Evolutionary conservation across 2,113 vertebrate genomes (phyloP), one percentile per base, ranked within the genome.

Genomic region (Glaucomys volans): DNA sequence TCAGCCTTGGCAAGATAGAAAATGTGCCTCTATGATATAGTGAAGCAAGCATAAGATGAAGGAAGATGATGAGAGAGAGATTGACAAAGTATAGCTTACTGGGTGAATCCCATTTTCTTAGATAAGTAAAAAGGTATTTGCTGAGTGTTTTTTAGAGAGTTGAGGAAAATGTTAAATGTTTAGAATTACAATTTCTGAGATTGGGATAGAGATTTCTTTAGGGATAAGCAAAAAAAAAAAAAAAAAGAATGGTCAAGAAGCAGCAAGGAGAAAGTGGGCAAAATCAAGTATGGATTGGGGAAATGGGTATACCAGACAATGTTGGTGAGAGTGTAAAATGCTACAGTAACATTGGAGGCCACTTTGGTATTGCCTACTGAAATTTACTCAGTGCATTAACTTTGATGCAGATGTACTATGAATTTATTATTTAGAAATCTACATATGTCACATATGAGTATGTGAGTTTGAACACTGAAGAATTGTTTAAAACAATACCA

Each of bases 401-500:
- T 87, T 66, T 50, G 74, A 90, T 44, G 62, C 4, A 40, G 50
- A 91, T 71, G n/a, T 91, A 64, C 35, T 79, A 5, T 80, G 67
- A 91, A 47, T 83, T 82, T 94, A 2, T 52, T 74, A 40, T 54
- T 26, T 57, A 86, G 66, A 94, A 94, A 86, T 96, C 37, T 37
- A 59, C 14, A 75, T 44, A 81, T 54, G 5, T 77, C 37, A 59
- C 10, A 69, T 44, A 81, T 64, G 47, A 90, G 66, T 35, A 47
- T 57, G 44, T 86, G 81, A 94, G 2, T 8, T 81, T 86, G 26
- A 81, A 75, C n/a, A 82, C 5, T 59, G 59, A 75, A 87, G 57
- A 75, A 82, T 40, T 87, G 30, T 87, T 92, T 94, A 87, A 91
- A 77, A 87, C 8, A 87, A 94, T 37, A 84, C 57, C 50, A 80